Evolutionary conservation across 2,113 vertebrate genomes (phyloP).

Genomic region (Eublepharis macularius): DNA sequence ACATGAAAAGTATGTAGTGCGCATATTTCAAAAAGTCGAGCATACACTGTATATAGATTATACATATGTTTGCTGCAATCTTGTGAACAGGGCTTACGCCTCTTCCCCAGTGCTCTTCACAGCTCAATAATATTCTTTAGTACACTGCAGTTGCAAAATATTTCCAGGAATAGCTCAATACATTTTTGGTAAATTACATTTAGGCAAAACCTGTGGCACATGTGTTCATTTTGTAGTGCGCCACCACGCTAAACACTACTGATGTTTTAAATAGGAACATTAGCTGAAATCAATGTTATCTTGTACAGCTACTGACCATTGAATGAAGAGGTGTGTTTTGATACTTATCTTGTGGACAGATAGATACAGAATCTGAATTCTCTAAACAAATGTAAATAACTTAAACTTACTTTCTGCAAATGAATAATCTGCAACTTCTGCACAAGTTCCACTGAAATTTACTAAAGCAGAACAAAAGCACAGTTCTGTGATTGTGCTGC

Average conservation of each 20-base stretch:
- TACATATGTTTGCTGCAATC: too few relatives aligned
- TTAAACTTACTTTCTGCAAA: background rate
- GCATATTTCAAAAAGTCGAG: too few relatives aligned
- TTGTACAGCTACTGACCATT: background rate
- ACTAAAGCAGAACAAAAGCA: background rate
- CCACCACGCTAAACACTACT: background rate
- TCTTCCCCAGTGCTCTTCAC: background rate
- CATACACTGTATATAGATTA: too few relatives aligned
- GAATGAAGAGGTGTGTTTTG: background rate
- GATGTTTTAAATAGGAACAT: conserved; percentile 7
- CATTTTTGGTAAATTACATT: background rate
- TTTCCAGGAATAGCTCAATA: background rate
- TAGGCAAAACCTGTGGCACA: background rate
- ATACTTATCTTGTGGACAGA: background rate
- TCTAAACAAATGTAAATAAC: background rate
- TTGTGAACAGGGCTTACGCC: too few relatives aligned
- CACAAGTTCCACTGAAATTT: background rate
- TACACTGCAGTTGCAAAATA: background rate
- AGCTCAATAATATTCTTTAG: background rate
- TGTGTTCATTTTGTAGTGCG: background rate
- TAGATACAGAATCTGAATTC: background rate
- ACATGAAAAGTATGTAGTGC: too few relatives aligned
- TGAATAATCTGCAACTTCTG: background rate
- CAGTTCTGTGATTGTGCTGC: background rate
- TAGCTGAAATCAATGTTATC: background rate